Evolutionary conservation across 2,113 vertebrate species (phyloP), one percentile per base, ranked within the genome.

Genomic region (Athene cunicularia): DNA sequence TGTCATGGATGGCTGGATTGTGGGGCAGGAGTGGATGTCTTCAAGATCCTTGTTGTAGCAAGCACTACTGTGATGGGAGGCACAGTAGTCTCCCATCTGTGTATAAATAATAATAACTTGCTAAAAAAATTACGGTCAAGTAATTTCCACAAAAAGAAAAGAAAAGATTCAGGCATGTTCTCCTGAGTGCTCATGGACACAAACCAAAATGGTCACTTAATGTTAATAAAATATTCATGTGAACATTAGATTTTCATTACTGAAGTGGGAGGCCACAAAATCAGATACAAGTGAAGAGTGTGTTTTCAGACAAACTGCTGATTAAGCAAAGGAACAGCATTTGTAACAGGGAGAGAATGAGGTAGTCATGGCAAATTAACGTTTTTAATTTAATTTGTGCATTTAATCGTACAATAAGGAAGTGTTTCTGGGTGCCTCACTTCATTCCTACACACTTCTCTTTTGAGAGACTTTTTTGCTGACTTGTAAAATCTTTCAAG

Each of bases 271-370:
- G 73, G 87, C 84, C 80, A 72, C 76, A 91, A 81, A 89, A 94
- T 89, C 22, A 86, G 95, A 93, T 70, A 53, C 43, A 70, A 95
- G 45, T 12, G 52, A 87, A 86, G 68, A 84, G 49, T 43, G 53
- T 87, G 53, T 66, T 94, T 95, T 80, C 62, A 80, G 66, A 94
- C 95, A 95, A 89, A 75, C 86, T 96, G 88, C 88, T 94, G 94
- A 92, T 94, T 67, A 89, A 85, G 95, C 86, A 91, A 81, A 84
- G 72, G n/a, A 76, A 55, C 43, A 59, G 50, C 52, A 49, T 86
- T 80, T 88, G 47, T 84, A 94, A 66, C 47, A 63, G 39, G n/a
- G 60, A 86, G 41, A 77, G 72, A 91, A 82, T 89, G 91, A 94
- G 30, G 56, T 79, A 93, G 82, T 82, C 45, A 12, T 33, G 28